These are phyloP conservation scores for Trilocha varians DNA, from an alignment of 2,888 invertebrate genomes.

Conservation along the genomic window DNA sequence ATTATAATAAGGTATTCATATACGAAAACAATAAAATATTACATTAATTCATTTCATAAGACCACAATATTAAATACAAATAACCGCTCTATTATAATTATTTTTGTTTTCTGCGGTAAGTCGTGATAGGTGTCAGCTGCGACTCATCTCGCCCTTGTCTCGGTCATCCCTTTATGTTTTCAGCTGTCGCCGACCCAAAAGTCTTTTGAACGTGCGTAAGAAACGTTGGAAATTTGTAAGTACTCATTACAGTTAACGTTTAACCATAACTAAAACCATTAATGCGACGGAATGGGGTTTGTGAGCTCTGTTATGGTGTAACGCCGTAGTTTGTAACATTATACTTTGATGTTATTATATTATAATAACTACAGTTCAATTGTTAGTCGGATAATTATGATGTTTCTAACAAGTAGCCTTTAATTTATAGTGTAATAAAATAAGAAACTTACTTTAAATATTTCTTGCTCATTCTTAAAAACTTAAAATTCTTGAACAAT, in stretches of 20 bases:
- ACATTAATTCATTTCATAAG: no score
- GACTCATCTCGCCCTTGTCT: constrained; percentile 23
- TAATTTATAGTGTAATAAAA: no score
- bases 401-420: no score
- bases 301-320: neutral
- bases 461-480: no score
- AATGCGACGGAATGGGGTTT: neutral
- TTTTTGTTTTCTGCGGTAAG: constrained; percentile 18
- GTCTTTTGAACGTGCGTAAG: constrained; percentile 8
- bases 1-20: no score
- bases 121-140: constrained; percentile 42
- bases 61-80: no score
- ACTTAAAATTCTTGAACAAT: no score
- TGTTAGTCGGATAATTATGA: no score
- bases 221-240: constrained; percentile 8
- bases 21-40: no score
- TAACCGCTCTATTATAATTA: neutral
- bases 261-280: constrained; percentile 4
- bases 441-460: no score
- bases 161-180: constrained; percentile 25
- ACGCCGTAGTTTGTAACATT: neutral
- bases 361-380: neutral
- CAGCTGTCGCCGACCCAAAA: constrained; percentile 21
- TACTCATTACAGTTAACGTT: constrained; percentile 3
- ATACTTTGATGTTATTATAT: neutral